Evolutionary conservation across 2,113 vertebrate species (phyloP).

Genomic region (Genyomyrus donnyi): DNA sequence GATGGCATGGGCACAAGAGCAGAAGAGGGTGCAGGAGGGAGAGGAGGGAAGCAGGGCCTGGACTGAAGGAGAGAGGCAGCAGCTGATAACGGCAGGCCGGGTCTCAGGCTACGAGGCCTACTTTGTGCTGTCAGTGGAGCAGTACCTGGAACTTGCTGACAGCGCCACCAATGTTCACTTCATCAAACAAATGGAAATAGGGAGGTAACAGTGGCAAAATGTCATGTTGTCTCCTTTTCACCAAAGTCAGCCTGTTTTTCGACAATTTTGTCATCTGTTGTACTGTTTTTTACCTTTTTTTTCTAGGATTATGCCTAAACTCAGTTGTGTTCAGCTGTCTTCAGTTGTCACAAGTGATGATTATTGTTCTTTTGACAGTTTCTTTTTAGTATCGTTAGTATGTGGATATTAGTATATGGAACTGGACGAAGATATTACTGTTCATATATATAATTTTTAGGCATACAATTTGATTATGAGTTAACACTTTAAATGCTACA

Average conservation of each 20-base stretch:
- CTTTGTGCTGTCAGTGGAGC: slow-evolving; percentile 90
- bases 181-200: slow-evolving; percentile 95
- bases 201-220: slow-evolving; percentile 86
- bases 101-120: slow-evolving; percentile 93
- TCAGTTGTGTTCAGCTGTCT: slow-evolving; percentile 74
- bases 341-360: slow-evolving; percentile 83
- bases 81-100: slow-evolving; percentile 79
- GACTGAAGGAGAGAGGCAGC: slow-evolving; percentile 90
- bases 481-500: neutral
- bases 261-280: slow-evolving; percentile 71
- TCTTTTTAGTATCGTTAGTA: slow-evolving; percentile 16
- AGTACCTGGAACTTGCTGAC: slow-evolving; percentile 96
- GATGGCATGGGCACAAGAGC: slow-evolving; percentile 86
- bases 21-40: slow-evolving; percentile 73
- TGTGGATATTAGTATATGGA: slow-evolving; percentile 1
- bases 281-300: slow-evolving; percentile 46
- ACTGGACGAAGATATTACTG: neutral
- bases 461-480: neutral
- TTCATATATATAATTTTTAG: neutral
- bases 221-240: slow-evolving; percentile 67
- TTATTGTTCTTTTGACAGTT: slow-evolving; percentile 67
- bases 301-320: slow-evolving; percentile 72
- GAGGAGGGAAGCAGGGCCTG: slow-evolving; percentile 78
- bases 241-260: slow-evolving; percentile 90
- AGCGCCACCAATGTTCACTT: slow-evolving; percentile 98